Evolutionary conservation across 64 coral and sea anemone species (phyloP).

Genomic region (Actinia equina): DNA sequence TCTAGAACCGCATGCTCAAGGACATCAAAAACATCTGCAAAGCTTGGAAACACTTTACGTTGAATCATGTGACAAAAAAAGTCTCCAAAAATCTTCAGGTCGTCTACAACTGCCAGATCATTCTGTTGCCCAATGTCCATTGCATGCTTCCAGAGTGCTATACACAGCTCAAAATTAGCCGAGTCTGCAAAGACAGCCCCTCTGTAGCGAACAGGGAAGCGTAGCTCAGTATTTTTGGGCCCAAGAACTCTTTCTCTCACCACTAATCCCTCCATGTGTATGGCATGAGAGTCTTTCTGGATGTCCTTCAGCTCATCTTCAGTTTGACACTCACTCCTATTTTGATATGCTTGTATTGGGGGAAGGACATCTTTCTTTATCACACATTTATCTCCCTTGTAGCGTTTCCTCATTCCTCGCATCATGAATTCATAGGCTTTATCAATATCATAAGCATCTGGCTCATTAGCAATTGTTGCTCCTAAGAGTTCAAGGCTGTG

Average conservation of each 20-base stretch:
- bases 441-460: constrained; percentile 55
- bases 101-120: constrained; percentile 48
- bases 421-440: constrained; percentile 55
- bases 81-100: constrained; percentile 74
- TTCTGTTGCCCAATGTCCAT: constrained; percentile 80
- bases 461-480: constrained; percentile 77
- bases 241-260: constrained; percentile 80
- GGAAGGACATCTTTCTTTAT: constrained; percentile 43
- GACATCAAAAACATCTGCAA: constrained; percentile 25
- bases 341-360: constrained; percentile 70
- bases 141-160: constrained; percentile 49
- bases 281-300: constrained; percentile 19
- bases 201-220: constrained; percentile 68
- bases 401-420: constrained; percentile 55
- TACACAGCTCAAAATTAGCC: constrained; percentile 57
- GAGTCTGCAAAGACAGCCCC: constrained; percentile 83
- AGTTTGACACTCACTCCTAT: constrained; percentile 70
- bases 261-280: not conserved
- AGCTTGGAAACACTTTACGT: constrained; percentile 12
- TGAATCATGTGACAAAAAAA: constrained; percentile 90
- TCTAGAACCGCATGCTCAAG: constrained; percentile 63
- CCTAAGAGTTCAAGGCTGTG: constrained; percentile 68
- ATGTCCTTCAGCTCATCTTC: constrained; percentile 14
- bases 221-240: constrained; percentile 51
- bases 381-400: constrained; percentile 7